Evolutionary conservation across 2,113 vertebrate genomes (phyloP).

Genomic region (Tympanuchus pallidicinctus): DNA sequence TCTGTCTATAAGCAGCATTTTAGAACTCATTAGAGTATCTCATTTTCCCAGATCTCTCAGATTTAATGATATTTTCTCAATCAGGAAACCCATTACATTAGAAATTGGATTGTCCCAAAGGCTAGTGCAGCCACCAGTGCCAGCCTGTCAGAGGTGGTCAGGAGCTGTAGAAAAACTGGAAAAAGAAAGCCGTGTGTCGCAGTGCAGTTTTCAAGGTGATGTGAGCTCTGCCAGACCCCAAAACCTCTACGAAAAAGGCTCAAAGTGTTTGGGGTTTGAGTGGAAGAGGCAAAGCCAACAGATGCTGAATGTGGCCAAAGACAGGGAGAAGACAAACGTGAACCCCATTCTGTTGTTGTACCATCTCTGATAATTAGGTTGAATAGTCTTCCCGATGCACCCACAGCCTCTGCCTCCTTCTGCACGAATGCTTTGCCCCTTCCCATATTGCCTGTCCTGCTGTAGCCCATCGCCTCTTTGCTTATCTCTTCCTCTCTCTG

Average conservation of each 20-base stretch:
- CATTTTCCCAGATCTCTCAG: not conserved
- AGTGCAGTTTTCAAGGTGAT: not conserved
- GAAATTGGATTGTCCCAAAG: not conserved
- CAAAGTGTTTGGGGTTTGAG: not conserved
- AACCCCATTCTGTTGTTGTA: not conserved
- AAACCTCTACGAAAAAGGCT: not conserved
- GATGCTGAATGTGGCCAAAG: not conserved
- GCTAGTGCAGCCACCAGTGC: not conserved
- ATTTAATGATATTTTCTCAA: not conserved
- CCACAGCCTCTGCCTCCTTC: not conserved
- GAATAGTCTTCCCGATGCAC: not conserved
- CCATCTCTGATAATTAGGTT: not conserved
- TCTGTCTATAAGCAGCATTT: not conserved
- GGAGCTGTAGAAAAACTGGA: not conserved
- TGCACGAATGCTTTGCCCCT: not conserved
- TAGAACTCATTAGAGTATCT: not conserved
- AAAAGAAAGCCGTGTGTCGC: not conserved
- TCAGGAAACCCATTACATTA: not conserved
- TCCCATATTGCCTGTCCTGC: fast-evolving
- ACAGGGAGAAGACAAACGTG: not conserved
- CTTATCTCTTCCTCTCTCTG: slow-evolving; percentile 7
- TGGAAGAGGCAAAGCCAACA: not conserved
- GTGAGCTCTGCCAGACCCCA: not conserved
- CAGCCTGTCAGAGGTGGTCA: not conserved
- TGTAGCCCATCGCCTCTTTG: not conserved